Evolutionary conservation across 2,797 vertebrate species (phyloP), one percentile per base, ranked within the genome.

Genomic region (Cossypha heuglini): DNA sequence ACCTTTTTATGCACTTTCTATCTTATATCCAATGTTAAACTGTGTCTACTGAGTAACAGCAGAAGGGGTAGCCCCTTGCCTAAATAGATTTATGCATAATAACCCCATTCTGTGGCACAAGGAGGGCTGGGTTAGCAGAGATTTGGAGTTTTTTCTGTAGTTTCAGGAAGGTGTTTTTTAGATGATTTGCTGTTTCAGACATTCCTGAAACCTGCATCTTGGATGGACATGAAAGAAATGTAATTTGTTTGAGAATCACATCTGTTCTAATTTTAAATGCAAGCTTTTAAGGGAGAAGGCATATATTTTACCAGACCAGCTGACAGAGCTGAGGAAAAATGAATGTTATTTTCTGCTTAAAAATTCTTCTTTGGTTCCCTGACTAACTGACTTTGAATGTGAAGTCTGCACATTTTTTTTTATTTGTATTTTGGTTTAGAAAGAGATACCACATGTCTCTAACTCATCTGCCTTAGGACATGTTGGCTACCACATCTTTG

Each of bases 1-100:
- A 49, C 45, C 25, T 90, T 94, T 96, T 91, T 31, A 63, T 74
- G 51, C 49, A 76, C 24, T 49, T 92, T 76, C 29, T 76, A 10
- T 85, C 79, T 85, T 74, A 62, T 74, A 81, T 76, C n/a, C 58
- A 71, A 43, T 45, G 37, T 83, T 91, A 67, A 94, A 87, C 37
- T 61, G 13, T 87, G 96, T 95, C 67, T 78, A 37, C 61, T 76
- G 68, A 86, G 77, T 76, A 86, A 83, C 71, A 93, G 54, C 13
- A 90, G 81, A 91, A 83, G 6, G 7, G 8, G 10, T 59, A 74
- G 48, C 31, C 63, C 82, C 85, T 82, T 79, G 18, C 14, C 31
- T 59, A 6, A 73, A 35, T 20, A 79, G 19, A 45, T 85, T 91
- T 85, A 76, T 82, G 33, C 48, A 57, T 79, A 76, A 78, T 79